Percentiles rank a stretch among this genome's conserved stretches.
Conservation (phyloP, 2,113 vertebrate species). For the Emydura subglobosa region DNA sequence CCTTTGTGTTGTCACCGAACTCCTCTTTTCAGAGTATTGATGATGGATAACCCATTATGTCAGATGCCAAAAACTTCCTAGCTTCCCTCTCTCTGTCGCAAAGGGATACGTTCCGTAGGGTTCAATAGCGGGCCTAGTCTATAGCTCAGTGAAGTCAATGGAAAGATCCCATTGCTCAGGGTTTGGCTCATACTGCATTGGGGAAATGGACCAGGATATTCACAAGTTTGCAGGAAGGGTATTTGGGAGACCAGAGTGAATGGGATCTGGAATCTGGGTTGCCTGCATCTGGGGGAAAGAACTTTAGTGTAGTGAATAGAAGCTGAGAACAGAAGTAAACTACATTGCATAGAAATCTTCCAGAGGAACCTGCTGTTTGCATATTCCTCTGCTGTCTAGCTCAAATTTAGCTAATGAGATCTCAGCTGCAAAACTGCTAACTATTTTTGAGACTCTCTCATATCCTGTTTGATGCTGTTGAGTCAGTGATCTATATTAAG, state of each 20-base stretch:
- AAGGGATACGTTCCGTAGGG: background rate
- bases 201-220: background rate
- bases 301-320: background rate
- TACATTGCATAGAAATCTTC: background rate
- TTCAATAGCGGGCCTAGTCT: background rate
- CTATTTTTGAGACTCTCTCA: slow-evolving; percentile 83
- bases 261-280: background rate
- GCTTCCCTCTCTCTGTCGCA: background rate
- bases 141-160: background rate
- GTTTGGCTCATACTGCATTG: background rate
- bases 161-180: background rate
- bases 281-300: background rate
- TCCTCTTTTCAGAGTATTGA: background rate
- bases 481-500: slow-evolving; percentile 16
- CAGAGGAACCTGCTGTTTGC: background rate
- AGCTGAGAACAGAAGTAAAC: background rate
- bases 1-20: background rate
- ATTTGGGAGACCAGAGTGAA: background rate
- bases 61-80: background rate
- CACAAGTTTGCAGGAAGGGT: rapidly evolving
- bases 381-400: background rate
- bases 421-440: slow-evolving; percentile 86
- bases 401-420: background rate
- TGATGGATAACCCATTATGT: background rate
- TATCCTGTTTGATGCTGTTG: slow-evolving; percentile 68